Conservation (phyloP, 2,888 invertebrate species). For the Aethes cnicana region DNA sequence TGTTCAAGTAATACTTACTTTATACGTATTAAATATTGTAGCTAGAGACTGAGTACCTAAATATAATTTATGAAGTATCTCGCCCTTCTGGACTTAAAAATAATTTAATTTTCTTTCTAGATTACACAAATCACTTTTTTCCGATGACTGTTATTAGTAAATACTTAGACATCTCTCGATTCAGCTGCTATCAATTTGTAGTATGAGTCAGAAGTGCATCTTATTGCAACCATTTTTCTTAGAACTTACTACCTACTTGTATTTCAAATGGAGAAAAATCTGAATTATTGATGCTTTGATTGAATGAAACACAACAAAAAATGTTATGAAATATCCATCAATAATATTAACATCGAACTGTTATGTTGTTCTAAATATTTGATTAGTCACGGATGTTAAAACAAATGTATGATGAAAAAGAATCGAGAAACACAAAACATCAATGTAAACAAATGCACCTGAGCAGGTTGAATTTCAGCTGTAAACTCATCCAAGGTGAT, state of each 20-base stretch:
- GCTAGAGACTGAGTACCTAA: constrained; percentile 42
- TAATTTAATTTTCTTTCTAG: constrained; percentile 10
- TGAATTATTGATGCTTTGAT: too few relatives aligned
- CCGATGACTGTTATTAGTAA: constrained; percentile 29
- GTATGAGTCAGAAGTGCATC: constrained; percentile 20
- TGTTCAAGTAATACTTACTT: constrained; percentile 48
- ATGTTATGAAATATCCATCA: too few relatives aligned
- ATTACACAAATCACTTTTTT: too few relatives aligned
- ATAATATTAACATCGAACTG: too few relatives aligned
- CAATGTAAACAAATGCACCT: constrained; percentile 73
- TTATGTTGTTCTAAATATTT: too few relatives aligned
- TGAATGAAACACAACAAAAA: too few relatives aligned
- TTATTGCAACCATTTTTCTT: constrained; percentile 2
- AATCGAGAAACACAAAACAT: constrained; percentile 11
- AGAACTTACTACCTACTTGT: not conserved
- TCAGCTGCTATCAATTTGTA: constrained; percentile 24
- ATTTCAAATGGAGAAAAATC: too few relatives aligned
- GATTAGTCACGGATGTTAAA: too few relatives aligned
- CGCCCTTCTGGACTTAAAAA: constrained; percentile 4
- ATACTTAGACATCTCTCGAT: constrained; percentile 19
- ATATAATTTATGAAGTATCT: constrained; percentile 34
- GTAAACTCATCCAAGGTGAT: constrained; percentile 54
- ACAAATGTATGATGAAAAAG: not conserved
- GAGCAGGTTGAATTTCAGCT: constrained; percentile 61
- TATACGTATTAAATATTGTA: too few relatives aligned